phyloP scores from a whole-genome alignment of 2,888 invertebrate genomes.

The Epistrophe grossulariae region DNA sequence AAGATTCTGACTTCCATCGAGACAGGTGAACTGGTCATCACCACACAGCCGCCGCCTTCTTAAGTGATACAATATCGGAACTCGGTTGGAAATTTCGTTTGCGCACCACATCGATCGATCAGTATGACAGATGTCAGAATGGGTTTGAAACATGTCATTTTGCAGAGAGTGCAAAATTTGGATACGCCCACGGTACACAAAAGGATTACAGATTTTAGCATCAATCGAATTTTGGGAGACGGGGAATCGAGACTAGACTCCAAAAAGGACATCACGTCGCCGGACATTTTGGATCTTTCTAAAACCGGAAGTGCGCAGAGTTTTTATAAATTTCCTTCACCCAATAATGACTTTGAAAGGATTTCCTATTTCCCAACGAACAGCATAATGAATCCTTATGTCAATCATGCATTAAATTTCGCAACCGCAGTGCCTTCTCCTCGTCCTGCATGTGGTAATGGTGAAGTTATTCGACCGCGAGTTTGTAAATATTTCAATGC shows the following conservation, averaged over 20 bases:
- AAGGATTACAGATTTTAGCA: constrained; percentile 82
- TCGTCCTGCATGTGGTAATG: constrained; percentile 49
- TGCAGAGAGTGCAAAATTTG: constrained; percentile 81
- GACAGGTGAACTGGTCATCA: constrained; percentile 77
- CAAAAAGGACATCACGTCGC: constrained; percentile 56
- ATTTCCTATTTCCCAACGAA: constrained; percentile 44
- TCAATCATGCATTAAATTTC: constrained; percentile 56
- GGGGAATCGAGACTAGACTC: constrained; percentile 43
- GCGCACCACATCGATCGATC: constrained; percentile 18
- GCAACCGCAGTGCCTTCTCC: constrained; percentile 29
- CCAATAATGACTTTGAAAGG: constrained; percentile 37
- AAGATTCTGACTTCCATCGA: constrained; percentile 81
- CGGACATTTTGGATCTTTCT: constrained; percentile 81
- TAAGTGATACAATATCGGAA: constrained; percentile 31
- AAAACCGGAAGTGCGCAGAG: constrained; percentile 77
- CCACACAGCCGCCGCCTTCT: constrained; percentile 7
- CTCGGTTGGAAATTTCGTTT: constrained; percentile 48
- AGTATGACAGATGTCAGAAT: constrained; percentile 81
- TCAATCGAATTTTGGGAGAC: constrained; percentile 80
- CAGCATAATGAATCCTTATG: constrained; percentile 60
- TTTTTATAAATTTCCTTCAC: constrained; percentile 31
- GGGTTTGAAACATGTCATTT: constrained; percentile 83
- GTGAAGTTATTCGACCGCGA: constrained; percentile 70
- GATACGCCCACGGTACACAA: constrained; percentile 78
- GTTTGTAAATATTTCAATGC: constrained; percentile 72